Evolutionary conservation across 2,888 invertebrate species (phyloP).

Genomic region (Branchellion lobata): DNA sequence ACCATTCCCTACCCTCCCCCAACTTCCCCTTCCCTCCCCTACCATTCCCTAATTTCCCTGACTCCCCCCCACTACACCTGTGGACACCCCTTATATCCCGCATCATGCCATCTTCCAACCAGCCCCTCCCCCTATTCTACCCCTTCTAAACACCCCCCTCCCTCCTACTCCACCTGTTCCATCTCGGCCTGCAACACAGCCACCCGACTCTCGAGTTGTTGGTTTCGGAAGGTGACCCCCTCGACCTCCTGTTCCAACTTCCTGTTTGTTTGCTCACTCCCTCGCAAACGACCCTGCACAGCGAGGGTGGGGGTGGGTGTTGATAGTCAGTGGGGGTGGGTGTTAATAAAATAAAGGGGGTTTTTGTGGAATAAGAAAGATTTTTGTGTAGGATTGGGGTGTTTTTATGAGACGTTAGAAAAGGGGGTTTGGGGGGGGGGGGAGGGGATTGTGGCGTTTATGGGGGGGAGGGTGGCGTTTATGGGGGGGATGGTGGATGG

Average conservation of each 20-base stretch:
- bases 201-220: constrained; percentile 86
- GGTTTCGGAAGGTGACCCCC: constrained; percentile 85
- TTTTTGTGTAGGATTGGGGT: no score
- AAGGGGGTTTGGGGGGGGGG: background rate
- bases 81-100: no score
- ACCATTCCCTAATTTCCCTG: no score
- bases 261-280: constrained; percentile 78
- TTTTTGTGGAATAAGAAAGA: no score
- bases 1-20: no score
- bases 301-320: background rate
- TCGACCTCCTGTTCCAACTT: constrained; percentile 89
- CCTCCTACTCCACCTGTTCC: constrained; percentile 62
- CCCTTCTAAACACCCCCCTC: no score
- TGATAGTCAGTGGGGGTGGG: background rate
- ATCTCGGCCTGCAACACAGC: constrained; percentile 87
- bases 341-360: background rate
- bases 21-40: no score
- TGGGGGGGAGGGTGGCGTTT: background rate
- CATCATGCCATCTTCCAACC: no score
- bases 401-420: background rate
- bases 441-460: no score
- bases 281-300: constrained; percentile 74
- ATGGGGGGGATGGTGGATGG: background rate
- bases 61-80: no score
- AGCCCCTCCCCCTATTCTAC: no score